These are phyloP conservation scores for Drosophila teissieri DNA, from an alignment of 1,140 invertebrate species.

Conservation along the genomic window DNA sequence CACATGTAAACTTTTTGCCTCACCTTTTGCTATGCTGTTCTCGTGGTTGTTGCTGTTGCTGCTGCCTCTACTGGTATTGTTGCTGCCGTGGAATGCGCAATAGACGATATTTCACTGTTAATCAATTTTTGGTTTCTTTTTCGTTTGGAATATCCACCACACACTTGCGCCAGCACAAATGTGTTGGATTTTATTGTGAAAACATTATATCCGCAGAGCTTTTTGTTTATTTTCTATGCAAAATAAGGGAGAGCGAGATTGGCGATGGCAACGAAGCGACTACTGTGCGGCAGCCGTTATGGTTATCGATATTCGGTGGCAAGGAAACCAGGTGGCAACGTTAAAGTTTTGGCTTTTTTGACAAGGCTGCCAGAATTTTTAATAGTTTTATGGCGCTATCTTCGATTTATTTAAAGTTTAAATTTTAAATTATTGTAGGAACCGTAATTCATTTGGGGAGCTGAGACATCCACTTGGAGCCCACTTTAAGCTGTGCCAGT, in stretches of 20 bases:
- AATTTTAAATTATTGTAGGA: too few relatives aligned
- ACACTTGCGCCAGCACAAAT: slow-evolving; percentile 73
- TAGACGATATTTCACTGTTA: slow-evolving; percentile 44
- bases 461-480: not conserved
- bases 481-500: slow-evolving; percentile 17
- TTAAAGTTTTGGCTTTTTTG: not conserved
- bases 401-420: not conserved
- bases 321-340: not conserved
- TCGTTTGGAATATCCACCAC: slow-evolving; percentile 7
- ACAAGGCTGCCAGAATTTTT: not conserved
- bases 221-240: slow-evolving; percentile 68
- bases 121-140: slow-evolving; percentile 27
- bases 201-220: slow-evolving; percentile 57
- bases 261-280: slow-evolving; percentile 9
- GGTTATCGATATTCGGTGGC: not conserved
- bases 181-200: slow-evolving; percentile 59
- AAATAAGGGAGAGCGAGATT: slow-evolving; percentile 40
- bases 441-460: slow-evolving; percentile 13
- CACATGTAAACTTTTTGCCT: slow-evolving; percentile 61
- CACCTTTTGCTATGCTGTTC: slow-evolving; percentile 63
- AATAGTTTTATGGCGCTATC: too few relatives aligned
- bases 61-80: slow-evolving; percentile 5
- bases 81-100: slow-evolving; percentile 71
- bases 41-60: slow-evolving; percentile 48
- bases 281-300: not conserved